Evolutionary conservation across 1,140 invertebrate species (phyloP).

Genomic region (Armadillidium nasatum): DNA sequence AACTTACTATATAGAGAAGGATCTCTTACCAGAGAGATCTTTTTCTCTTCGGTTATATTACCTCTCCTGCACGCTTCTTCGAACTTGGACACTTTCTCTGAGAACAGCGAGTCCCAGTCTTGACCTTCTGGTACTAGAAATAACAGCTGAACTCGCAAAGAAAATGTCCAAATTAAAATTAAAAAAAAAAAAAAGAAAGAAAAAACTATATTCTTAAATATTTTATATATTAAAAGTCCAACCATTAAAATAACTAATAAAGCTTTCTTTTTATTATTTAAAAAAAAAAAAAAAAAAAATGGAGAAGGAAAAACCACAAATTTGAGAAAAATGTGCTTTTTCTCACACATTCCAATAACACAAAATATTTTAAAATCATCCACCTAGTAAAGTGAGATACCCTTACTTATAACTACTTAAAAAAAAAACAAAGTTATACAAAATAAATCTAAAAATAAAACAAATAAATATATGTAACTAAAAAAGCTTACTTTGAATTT

Average conservation of each 20-base stretch:
- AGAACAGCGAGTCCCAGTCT: constrained; percentile 39
- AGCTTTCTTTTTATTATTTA: not conserved
- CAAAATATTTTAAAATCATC: too few relatives aligned
- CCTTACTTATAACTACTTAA: not conserved
- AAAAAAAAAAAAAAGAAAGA: not conserved
- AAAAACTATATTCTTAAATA: too few relatives aligned
- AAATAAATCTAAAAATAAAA: not conserved
- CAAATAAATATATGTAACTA: not conserved
- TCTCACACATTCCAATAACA: too few relatives aligned
- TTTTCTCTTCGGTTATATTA: constrained; percentile 37
- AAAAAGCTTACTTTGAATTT: constrained; percentile 38
- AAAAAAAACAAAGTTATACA: too few relatives aligned
- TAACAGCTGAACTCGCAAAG: constrained; percentile 22
- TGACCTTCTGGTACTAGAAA: constrained; percentile 37
- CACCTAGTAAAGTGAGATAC: not conserved
- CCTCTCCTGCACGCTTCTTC: constrained; percentile 32
- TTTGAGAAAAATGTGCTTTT: too few relatives aligned
- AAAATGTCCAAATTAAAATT: not conserved
- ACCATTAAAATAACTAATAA: too few relatives aligned
- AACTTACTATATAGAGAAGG: constrained; percentile 28
- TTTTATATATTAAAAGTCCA: not conserved
- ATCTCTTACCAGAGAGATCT: constrained; percentile 37
- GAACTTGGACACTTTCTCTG: constrained; percentile 42
- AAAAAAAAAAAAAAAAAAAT: not conserved
- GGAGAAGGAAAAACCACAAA: too few relatives aligned